Evolutionary conservation across 2,888 invertebrate species (phyloP), one percentile per base, ranked within the genome.

Genomic region (Ophion ventricosus): DNA sequence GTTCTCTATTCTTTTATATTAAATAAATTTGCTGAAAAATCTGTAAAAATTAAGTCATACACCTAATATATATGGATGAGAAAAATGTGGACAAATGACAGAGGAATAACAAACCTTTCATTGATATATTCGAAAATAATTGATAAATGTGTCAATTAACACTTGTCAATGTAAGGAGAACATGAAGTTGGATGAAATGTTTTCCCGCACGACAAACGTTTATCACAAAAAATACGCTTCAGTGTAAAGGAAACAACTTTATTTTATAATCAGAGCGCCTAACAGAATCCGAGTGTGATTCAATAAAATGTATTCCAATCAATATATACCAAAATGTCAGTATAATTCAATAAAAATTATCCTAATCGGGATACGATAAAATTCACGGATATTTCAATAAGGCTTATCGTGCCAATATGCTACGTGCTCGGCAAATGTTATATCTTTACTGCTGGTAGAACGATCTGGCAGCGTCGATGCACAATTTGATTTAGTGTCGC

Each of bases 401-500:
- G 49, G 23, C n/a, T 49, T 49, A 49, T 67, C 26, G 49, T 43
- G 23, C n/a, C 25, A 17, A 67, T 49, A 17, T 25, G 17, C 8
- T 29, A 11, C 54, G n/a, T 54, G 26, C 49, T 23, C n/a, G 26
- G 49, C 14, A 26, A 43, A 43, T 61, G 59, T 73, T n/a, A 61
- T 61, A 61, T 61, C 23, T 61, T 56, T n/a, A 70, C 56, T n/a
- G 11, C 29, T 29, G 25, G 56, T 26, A 56, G 26, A 70, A 29
- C 56, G 26, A 29, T 70, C 26, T 54, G 54, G 49, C 54, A 56
- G 56, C 11, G 29, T 56, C 11, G 56, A 20, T 54, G 56, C 29
- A 49, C 74, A 74, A 26, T 74, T 74, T 63, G 49, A 63, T 74
- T 74, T 63, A 63, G 17, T 26, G 14, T 5, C 23, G 40, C 10